These are phyloP conservation scores for Hedychridium roseum DNA, from an alignment of 2,888 invertebrate species.

Conservation along the genomic window DNA sequence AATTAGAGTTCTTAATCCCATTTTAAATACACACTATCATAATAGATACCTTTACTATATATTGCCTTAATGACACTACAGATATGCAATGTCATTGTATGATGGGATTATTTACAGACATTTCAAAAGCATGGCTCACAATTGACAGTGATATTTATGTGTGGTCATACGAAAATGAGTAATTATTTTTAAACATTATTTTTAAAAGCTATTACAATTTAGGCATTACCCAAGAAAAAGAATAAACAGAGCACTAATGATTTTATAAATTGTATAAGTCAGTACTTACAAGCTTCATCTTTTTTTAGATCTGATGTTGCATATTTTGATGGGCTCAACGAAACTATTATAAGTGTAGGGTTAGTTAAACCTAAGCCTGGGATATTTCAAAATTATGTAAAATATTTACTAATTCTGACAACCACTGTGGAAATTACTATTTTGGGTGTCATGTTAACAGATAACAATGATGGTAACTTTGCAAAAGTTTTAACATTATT, in stretches of 20 bases:
- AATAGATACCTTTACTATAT: not conserved
- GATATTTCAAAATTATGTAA: conserved; percentile 90
- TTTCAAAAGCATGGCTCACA: conserved; percentile 95
- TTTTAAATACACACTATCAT: not conserved
- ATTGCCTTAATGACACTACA: conserved; percentile 57
- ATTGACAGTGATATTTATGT: conserved; percentile 98
- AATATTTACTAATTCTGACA: conserved; percentile 88
- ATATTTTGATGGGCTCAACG: conserved; percentile 94
- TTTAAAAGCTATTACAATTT: too few relatives aligned
- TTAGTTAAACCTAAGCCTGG: conserved; percentile 87
- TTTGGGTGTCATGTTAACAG: conserved; percentile 73
- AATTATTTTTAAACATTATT: conserved; percentile 31
- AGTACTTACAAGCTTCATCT: conserved; percentile 6
- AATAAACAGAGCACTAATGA: not conserved
- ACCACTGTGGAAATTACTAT: conserved; percentile 95
- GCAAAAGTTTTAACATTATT: not conserved
- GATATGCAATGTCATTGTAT: conserved; percentile 95
- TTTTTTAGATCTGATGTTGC: conserved; percentile 83
- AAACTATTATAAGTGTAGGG: conserved; percentile 93
- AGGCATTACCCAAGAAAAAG: too few relatives aligned
- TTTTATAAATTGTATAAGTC: conserved; percentile 4
- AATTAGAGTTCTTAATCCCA: conserved; percentile 1
- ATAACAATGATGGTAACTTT: conserved; percentile 52
- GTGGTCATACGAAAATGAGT: conserved; percentile 96
- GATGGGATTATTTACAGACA: conserved; percentile 97